Evolutionary conservation across 1,140 invertebrate species (phyloP).

Genomic region (Cecropterus lyciades): DNA sequence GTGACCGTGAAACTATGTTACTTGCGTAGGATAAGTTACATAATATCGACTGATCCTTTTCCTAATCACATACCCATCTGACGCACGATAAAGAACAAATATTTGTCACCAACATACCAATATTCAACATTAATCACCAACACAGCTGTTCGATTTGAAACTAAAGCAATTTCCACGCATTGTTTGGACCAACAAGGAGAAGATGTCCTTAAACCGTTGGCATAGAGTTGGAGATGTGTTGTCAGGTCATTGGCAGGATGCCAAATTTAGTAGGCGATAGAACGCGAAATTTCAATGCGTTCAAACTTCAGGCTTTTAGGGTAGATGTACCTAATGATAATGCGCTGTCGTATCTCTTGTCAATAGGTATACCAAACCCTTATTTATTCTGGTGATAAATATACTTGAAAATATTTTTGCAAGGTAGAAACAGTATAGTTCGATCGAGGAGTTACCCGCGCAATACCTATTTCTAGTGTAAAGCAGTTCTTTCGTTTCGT

Average conservation of each 20-base stretch:
- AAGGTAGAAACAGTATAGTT: too few relatives aligned
- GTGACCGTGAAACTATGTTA: background rate
- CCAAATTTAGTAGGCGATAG: conserved; percentile 25
- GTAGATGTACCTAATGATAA: conserved; percentile 15
- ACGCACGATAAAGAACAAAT: conserved; percentile 25
- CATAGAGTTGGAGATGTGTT: conserved; percentile 3
- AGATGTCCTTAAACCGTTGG: background rate
- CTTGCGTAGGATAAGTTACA: background rate
- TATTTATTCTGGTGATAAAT: too few relatives aligned
- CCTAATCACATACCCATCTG: conserved; percentile 10
- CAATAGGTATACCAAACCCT: too few relatives aligned
- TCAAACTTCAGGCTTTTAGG: conserved; percentile 23
- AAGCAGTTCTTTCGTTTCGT: too few relatives aligned
- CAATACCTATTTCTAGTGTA: too few relatives aligned
- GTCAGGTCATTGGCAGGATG: conserved; percentile 7
- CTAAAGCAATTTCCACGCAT: conserved; percentile 36
- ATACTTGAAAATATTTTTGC: too few relatives aligned
- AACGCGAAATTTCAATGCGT: conserved; percentile 28
- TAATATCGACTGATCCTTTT: conserved; percentile 5
- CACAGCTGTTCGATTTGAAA: conserved; percentile 30
- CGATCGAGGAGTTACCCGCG: too few relatives aligned
- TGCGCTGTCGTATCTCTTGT: background rate
- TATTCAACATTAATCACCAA: conserved; percentile 34
- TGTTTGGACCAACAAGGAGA: background rate
- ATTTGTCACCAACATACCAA: conserved; percentile 33